Base-by-base conservation (phyloP, 2,888 invertebrate species). In the Spodoptera picta region DNA sequence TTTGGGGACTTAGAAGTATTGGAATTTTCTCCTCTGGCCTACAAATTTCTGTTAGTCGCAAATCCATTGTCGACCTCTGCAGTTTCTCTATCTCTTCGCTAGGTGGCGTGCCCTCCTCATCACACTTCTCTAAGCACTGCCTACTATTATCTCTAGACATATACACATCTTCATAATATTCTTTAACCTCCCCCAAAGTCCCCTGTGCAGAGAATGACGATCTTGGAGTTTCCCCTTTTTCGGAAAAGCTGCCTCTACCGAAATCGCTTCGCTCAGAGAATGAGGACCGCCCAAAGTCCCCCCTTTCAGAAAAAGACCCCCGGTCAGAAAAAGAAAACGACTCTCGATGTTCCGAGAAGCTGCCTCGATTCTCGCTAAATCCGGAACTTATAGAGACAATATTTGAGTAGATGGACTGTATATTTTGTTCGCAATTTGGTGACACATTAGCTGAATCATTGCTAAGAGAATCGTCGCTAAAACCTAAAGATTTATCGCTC, bases 381-480 rank as follows among this genome's bases (percentile, higher is more conserved):
- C 96, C 96, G 0, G 96, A 96, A 73, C 96, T 96, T 11, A 95
- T 94, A 0, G 96, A 95, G 0, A 95, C 94, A 0, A 96, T 94
- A 67, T 95, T 95, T 0, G 95, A 95, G 71, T 95, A 95, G 7
- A 95, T 90, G 0, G 95, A 94, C 10, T 93, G 93, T 0, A 95
- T 77, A 55, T 94, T 95, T 6, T 94, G 94, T 36, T 95, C 95
- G 78, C 93, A 95, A 58, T 95, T 95, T 0, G 96, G 96, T 0
- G 96, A 96, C 0, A 89, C 92, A 44, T 92, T 94, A 0, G 93
- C 91, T 0, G 95, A 95, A 79, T 97, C 97, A 72, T 97, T 96
- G 77, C 96, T 96, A n/a, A 97, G 82, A 1, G 96, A 96, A 81
- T 97, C 97, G 67, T 97, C 97, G 43, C 96, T 97, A 82, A 97